A percentile compares a stretch with the other conserved stretches of the same genome.
These are phyloP conservation scores for Macroteleia sp. DNA, from an alignment of 2,888 invertebrate species.

Conservation along the genomic window DNA sequence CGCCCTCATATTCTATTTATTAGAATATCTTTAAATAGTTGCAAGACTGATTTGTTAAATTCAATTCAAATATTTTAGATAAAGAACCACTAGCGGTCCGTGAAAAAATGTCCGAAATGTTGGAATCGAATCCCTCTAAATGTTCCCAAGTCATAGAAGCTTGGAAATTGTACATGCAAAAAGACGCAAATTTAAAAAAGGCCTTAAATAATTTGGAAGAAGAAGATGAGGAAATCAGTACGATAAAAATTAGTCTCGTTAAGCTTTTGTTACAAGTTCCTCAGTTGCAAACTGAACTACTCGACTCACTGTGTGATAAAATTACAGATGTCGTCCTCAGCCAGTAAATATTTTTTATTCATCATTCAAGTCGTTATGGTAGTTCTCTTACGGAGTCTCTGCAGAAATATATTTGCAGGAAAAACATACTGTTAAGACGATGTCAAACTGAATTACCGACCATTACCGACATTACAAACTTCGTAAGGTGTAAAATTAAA, in stretches of 20 bases:
- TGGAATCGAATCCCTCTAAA: conserved; percentile 59
- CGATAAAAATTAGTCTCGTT: conserved; percentile 70
- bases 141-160: conserved; percentile 69
- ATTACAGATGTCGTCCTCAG: conserved; percentile 73
- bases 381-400: no score
- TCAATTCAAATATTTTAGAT: no score
- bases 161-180: conserved; percentile 73
- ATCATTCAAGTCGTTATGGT: no score
- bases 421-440: no score
- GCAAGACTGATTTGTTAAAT: no score
- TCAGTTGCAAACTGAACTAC: conserved; percentile 72
- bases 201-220: conserved; percentile 72
- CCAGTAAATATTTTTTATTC: no score
- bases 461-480: no score
- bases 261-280: conserved; percentile 77
- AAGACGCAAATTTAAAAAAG: conserved; percentile 73
- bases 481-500: no score
- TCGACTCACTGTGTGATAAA: conserved; percentile 71
- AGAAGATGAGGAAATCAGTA: conserved; percentile 57
- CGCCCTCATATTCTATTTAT: no score
- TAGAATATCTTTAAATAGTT: no score
- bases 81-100: conserved; percentile 67
- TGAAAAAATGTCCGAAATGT: conserved; percentile 71
- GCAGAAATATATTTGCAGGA: no score
- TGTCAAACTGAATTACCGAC: no score